A percentile compares a stretch with the other conserved stretches of the same genome.
Evolutionary conservation across 2,888 invertebrate genomes (phyloP).

Genomic region (Zaprionus obscuricornis): DNA sequence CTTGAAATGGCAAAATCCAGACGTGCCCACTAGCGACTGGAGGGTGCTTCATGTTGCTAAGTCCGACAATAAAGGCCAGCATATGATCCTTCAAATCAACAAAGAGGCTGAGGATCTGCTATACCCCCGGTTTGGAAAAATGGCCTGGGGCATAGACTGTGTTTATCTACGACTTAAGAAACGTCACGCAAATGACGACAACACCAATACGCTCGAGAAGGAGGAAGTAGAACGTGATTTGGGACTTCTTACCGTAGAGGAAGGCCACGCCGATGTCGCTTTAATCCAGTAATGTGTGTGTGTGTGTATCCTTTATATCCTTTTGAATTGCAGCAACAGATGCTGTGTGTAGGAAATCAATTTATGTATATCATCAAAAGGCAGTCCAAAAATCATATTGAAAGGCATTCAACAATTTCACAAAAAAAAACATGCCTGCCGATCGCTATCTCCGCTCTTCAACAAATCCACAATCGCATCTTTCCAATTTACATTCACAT

Average conservation of each 20-base stretch:
- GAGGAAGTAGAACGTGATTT: too few species aligned
- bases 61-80: not conserved
- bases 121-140: not conserved
- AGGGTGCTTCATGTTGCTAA: not conserved
- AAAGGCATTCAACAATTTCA: too few species aligned
- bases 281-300: too few species aligned
- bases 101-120: not conserved
- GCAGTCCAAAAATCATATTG: slow-evolving; percentile 44
- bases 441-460: too few species aligned
- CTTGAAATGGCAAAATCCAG: not conserved
- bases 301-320: slow-evolving; percentile 2
- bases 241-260: too few species aligned
- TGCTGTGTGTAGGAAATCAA: slow-evolving; percentile 43
- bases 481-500: not conserved
- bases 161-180: not conserved
- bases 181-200: not conserved
- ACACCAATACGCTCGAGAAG: too few species aligned
- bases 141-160: not conserved
- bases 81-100: not conserved
- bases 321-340: slow-evolving; percentile 10
- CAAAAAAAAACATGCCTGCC: too few species aligned
- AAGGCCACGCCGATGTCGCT: too few species aligned
- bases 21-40: not conserved
- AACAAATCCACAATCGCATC: not conserved
- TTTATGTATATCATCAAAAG: slow-evolving; percentile 56